phyloP scores from a whole-genome alignment of 2,797 vertebrate species.

The Enoplosus armatus region DNA sequence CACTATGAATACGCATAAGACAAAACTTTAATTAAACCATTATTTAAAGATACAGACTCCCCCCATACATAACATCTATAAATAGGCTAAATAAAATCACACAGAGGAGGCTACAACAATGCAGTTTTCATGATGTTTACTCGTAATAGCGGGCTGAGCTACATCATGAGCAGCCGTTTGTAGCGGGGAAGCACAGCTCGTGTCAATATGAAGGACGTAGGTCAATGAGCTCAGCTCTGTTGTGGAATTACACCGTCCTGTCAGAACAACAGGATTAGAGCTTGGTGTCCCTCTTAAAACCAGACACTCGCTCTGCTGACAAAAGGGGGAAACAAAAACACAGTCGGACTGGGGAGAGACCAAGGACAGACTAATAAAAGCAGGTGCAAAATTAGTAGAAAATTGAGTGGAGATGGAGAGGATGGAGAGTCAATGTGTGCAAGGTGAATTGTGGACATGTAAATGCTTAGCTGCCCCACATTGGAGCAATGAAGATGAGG shows the following conservation, averaged over 20 bases:
- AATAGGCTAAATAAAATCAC: slow-evolving; percentile 2
- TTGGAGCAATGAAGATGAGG: slow-evolving; percentile 52
- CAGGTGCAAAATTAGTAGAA: slow-evolving; percentile 44
- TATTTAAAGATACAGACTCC: not conserved
- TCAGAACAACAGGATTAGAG: slow-evolving; percentile 81
- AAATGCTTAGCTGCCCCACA: slow-evolving; percentile 55
- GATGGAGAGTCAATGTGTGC: slow-evolving; percentile 10
- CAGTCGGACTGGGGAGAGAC: slow-evolving; percentile 27
- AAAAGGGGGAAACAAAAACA: slow-evolving; percentile 36
- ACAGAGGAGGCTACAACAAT: not conserved
- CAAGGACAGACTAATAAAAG: slow-evolving; percentile 44
- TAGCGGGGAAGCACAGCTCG: slow-evolving; percentile 29
- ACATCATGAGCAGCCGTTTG: slow-evolving; percentile 36
- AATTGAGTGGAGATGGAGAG: slow-evolving; percentile 30
- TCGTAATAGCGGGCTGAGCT: not conserved
- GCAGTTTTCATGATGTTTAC: slow-evolving; percentile 14
- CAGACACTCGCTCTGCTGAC: slow-evolving; percentile 57
- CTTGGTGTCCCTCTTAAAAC: slow-evolving; percentile 69
- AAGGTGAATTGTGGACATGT: slow-evolving; percentile 48
- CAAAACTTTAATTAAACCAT: not conserved
- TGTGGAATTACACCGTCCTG: slow-evolving; percentile 76
- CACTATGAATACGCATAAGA: not conserved
- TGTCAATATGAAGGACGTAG: slow-evolving; percentile 56
- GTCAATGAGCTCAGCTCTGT: slow-evolving; percentile 70
- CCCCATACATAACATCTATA: not conserved